These are phyloP conservation scores for Oryzias melastigma DNA, from an alignment of 2,113 vertebrate species.

Conservation along the genomic window DNA sequence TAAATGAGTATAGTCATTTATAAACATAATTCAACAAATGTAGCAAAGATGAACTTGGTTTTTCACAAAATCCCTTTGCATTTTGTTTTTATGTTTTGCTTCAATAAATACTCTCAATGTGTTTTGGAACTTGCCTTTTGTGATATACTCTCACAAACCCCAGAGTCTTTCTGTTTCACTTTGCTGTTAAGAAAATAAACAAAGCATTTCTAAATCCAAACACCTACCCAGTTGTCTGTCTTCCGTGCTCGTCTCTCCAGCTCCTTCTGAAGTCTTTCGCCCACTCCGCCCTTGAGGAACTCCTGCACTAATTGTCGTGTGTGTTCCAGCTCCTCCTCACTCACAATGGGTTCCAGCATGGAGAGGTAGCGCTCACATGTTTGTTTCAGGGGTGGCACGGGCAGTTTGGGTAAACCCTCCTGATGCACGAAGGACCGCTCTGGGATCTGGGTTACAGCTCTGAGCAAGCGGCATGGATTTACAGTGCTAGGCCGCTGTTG, in stretches of 20 bases:
- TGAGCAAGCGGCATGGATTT: slow-evolving; percentile 78
- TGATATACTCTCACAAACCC: no score
- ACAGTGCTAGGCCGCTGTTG: slow-evolving; percentile 74
- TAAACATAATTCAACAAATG: no score
- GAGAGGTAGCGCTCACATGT: slow-evolving; percentile 88
- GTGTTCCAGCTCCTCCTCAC: slow-evolving; percentile 85
- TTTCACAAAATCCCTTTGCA: no score
- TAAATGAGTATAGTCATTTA: no score
- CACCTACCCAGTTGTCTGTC: slow-evolving; percentile 91
- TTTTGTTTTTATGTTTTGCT: no score
- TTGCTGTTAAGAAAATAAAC: neutral
- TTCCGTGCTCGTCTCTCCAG: slow-evolving; percentile 89
- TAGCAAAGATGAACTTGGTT: no score
- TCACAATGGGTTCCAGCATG: slow-evolving; percentile 86
- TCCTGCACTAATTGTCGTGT: slow-evolving; percentile 83
- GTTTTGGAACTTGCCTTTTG: no score
- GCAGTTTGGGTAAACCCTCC: slow-evolving; percentile 71
- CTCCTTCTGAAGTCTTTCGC: slow-evolving; percentile 91
- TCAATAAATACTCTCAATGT: no score
- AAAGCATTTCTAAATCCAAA: neutral
- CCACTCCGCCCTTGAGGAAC: slow-evolving; percentile 85
- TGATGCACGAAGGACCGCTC: slow-evolving; percentile 78
- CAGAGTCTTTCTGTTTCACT: neutral
- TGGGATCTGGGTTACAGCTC: slow-evolving; percentile 73
- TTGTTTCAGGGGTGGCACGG: slow-evolving; percentile 83